Conservation (phyloP, 1,140 invertebrate genomes). For the Macrocentrus cingulum region DNA sequence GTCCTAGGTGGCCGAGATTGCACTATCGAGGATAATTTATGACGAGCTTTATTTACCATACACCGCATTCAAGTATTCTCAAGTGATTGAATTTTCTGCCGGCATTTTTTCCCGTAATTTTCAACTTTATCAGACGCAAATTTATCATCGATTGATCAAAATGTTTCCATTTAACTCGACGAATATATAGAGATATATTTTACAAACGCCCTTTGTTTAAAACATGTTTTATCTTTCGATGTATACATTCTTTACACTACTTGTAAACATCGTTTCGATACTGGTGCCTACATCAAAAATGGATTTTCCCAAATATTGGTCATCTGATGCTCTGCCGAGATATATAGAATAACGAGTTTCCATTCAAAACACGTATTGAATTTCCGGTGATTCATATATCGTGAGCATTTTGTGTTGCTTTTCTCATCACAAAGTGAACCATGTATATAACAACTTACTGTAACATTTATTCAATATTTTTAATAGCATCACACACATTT, state of each 20-base stretch:
- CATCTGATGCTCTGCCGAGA: background rate
- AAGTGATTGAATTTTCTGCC: conserved; percentile 14
- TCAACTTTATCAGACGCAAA: background rate
- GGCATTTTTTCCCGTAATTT: conserved; percentile 9
- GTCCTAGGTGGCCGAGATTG: conserved; percentile 23
- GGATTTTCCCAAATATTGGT: conserved; percentile 18
- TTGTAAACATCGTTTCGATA: too few species aligned
- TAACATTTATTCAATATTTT: background rate
- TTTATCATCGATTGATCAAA: too few species aligned
- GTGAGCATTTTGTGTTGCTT: background rate
- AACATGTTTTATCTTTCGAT: too few species aligned
- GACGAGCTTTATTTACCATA: conserved; percentile 26
- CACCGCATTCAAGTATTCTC: background rate
- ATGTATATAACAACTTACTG: background rate
- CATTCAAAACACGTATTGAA: conserved; percentile 23
- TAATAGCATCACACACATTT: too few species aligned
- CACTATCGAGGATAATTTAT: conserved; percentile 27
- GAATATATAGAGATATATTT: too few species aligned
- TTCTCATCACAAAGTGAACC: background rate
- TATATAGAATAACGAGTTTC: conserved; percentile 16
- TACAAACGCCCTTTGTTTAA: too few species aligned
- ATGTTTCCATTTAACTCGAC: too few species aligned
- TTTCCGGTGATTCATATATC: conserved; percentile 15
- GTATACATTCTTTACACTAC: too few species aligned
- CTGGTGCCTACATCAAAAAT: too few species aligned